Percentiles rank a stretch among this genome's conserved stretches.
Conservation (phyloP, 2,888 invertebrate species). For the Lomographa bimaculata region DNA sequence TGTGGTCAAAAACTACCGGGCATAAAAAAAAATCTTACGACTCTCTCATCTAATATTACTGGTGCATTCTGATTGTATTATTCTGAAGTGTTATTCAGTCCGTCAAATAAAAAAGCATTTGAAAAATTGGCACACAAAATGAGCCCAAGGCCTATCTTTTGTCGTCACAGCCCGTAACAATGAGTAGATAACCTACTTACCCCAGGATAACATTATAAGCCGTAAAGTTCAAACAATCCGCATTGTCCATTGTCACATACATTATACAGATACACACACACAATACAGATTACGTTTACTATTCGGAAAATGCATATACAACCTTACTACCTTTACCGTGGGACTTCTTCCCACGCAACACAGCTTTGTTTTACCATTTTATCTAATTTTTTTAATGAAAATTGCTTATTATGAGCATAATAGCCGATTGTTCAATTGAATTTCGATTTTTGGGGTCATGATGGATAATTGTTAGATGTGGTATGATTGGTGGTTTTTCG, state of each 20-base stretch:
- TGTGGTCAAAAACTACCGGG: too few relatives aligned
- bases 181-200: conserved; percentile 33
- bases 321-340: conserved; percentile 47
- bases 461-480: conserved; percentile 24
- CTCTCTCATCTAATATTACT: too few relatives aligned
- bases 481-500: conserved; percentile 17
- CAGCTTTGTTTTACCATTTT: conserved; percentile 63
- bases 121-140: conserved; percentile 19
- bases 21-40: too few relatives aligned
- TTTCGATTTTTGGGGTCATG: conserved; percentile 45
- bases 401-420: conserved; percentile 72
- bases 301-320: conserved; percentile 39
- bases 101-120: too few relatives aligned
- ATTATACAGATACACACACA: conserved; percentile 27
- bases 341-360: conserved; percentile 65
- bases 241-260: conserved; percentile 36
- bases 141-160: conserved; percentile 17
- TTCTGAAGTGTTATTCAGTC: too few relatives aligned
- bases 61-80: too few relatives aligned
- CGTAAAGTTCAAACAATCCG: conserved; percentile 35
- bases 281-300: conserved; percentile 33
- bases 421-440: conserved; percentile 77
- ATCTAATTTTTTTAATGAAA: conserved; percentile 65
- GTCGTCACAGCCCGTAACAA: conserved; percentile 23
- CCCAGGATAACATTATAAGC: conserved; percentile 32